These are phyloP conservation scores for Chloebia gouldiae DNA, from an alignment of 2,113 vertebrate genomes.

Conservation along the genomic window DNA sequence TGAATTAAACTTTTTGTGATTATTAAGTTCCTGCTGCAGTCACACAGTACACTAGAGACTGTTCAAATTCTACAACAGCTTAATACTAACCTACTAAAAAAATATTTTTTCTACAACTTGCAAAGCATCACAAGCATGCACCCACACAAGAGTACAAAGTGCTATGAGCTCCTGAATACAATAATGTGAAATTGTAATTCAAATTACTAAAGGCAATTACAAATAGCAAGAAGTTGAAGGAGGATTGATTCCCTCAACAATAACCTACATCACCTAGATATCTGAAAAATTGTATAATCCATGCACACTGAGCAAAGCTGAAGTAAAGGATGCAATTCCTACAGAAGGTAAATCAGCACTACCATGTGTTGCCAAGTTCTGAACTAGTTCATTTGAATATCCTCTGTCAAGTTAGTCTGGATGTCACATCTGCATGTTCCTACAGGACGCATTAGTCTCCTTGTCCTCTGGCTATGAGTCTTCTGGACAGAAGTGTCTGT, in stretches of 20 bases:
- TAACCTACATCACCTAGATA: not conserved
- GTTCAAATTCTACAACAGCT: slow-evolving; percentile 19
- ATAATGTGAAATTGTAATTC: slow-evolving; percentile 9
- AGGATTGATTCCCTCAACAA: not conserved
- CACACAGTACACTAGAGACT: not conserved
- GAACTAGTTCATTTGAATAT: not conserved
- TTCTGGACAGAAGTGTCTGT: not conserved
- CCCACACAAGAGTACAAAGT: slow-evolving; percentile 16
- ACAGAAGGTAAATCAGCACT: not conserved
- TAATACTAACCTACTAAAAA: slow-evolving; percentile 14
- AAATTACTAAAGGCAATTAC: slow-evolving; percentile 1
- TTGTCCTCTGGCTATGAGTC: not conserved
- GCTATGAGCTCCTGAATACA: slow-evolving; percentile 6
- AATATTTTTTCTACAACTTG: not conserved
- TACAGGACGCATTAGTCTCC: not conserved
- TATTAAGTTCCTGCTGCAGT: slow-evolving; percentile 15
- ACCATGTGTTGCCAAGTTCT: not conserved
- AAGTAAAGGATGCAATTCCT: not conserved
- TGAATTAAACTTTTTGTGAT: slow-evolving; percentile 25
- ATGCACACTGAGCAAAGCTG: not conserved
- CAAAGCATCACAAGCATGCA: slow-evolving; percentile 45
- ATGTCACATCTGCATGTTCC: not conserved
- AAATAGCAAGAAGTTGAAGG: not conserved
- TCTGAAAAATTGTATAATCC: not conserved
- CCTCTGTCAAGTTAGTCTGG: not conserved